A percentile compares a stretch with the other conserved stretches of the same genome.
These are phyloP conservation scores for Celastrina argiolus DNA, from an alignment of 2,888 invertebrate genomes.

Conservation along the genomic window DNA sequence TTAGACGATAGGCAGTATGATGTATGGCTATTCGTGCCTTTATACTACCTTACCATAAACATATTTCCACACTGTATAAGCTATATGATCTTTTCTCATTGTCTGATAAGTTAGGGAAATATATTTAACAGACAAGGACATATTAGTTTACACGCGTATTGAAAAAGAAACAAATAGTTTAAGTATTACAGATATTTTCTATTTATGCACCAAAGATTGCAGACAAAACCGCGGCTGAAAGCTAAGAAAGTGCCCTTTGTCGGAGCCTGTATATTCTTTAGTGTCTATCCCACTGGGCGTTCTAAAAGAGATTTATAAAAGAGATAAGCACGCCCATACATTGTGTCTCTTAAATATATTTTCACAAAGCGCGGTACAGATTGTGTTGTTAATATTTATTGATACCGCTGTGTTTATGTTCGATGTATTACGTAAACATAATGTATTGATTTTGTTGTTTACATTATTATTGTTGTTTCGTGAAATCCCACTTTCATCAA, in stretches of 20 bases:
- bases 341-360: constrained; percentile 5
- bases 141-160: no score
- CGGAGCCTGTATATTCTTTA: not conserved
- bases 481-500: not conserved
- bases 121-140: no score
- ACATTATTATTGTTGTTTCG: not conserved
- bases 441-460: not conserved
- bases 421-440: not conserved
- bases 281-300: constrained; percentile 7
- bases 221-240: not conserved
- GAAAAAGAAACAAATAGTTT: no score
- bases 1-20: no score
- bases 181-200: no score
- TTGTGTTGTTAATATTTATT: not conserved
- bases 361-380: not conserved
- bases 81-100: no score
- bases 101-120: no score
- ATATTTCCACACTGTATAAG: no score
- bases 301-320: constrained; percentile 18
- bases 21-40: no score
- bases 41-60: no score
- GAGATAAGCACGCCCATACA: constrained; percentile 3
- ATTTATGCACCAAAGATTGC: not conserved
- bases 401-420: not conserved
- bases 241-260: not conserved